phyloP scores from a whole-genome alignment of 2,888 invertebrate species.

The Tortricodes alternella region DNA sequence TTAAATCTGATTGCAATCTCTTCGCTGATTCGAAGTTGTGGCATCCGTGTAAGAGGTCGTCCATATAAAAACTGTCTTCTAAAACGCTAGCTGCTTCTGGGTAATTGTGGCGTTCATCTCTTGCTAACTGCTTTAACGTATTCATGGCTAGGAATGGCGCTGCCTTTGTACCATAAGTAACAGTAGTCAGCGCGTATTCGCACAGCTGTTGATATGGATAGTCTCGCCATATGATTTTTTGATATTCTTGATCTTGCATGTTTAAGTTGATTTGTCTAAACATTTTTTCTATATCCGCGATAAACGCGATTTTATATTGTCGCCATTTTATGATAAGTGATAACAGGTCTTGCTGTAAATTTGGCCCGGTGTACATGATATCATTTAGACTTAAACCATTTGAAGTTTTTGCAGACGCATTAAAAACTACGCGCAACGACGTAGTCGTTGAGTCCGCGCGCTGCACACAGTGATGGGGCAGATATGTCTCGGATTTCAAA shows the following conservation, averaged over 20 bases:
- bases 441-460: conserved; percentile 30
- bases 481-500: no score
- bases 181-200: background rate
- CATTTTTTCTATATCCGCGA: conserved; percentile 33
- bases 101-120: conserved; percentile 21
- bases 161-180: background rate
- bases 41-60: conserved; percentile 13
- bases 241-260: conserved; percentile 21
- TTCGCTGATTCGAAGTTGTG: conserved; percentile 8
- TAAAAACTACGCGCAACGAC: conserved; percentile 29
- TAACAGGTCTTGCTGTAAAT: conserved; percentile 32
- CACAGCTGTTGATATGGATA: background rate
- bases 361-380: conserved; percentile 29
- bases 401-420: conserved; percentile 31
- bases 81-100: conserved; percentile 9
- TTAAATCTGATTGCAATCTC: conserved; percentile 21
- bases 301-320: conserved; percentile 25
- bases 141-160: conserved; percentile 32
- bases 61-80: conserved; percentile 22
- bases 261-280: conserved; percentile 24
- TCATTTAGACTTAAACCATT: conserved; percentile 34
- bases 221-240: conserved; percentile 1
- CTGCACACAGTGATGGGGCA: conserved; percentile 23
- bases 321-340: conserved; percentile 30
- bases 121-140: conserved; percentile 29